These are phyloP conservation scores for Dorcus hopei DNA, from an alignment of 2,888 invertebrate species.

Conservation along the genomic window DNA sequence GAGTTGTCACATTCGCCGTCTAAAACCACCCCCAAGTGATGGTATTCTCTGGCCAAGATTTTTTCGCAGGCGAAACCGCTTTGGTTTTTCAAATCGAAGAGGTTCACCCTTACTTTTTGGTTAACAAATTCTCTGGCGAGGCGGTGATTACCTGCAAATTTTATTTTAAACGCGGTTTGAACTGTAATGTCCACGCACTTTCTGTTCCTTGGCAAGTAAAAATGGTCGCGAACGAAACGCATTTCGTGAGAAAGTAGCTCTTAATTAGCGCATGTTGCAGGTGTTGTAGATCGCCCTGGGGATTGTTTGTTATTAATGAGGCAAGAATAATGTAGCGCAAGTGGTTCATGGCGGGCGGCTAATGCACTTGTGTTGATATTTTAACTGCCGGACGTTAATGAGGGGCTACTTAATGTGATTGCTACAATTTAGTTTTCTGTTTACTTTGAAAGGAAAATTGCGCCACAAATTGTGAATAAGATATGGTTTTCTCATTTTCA, in stretches of 20 bases:
- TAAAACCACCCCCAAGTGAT: not conserved
- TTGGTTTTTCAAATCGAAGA: not conserved
- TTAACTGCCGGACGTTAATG: no score
- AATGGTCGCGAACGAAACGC: not conserved
- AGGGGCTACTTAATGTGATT: no score
- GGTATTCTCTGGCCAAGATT: not conserved
- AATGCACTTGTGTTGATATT: no score
- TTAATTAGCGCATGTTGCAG: not conserved
- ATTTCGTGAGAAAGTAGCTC: not conserved
- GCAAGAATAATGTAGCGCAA: no score
- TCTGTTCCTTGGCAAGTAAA: not conserved
- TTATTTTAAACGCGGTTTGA: not conserved
- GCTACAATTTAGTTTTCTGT: no score
- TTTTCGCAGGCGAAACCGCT: not conserved
- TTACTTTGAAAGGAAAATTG: not conserved
- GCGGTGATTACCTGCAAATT: not conserved
- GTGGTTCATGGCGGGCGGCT: no score
- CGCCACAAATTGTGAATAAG: not conserved
- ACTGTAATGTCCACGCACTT: not conserved
- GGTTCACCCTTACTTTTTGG: not conserved
- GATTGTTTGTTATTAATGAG: no score
- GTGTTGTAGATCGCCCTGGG: no score
- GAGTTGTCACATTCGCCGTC: not conserved
- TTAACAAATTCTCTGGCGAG: not conserved
- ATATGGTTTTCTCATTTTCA: not conserved